Evolutionary conservation across 2,888 invertebrate genomes (phyloP), one percentile per base, ranked within the genome.

Genomic region (Ochropleura leucogaster): DNA sequence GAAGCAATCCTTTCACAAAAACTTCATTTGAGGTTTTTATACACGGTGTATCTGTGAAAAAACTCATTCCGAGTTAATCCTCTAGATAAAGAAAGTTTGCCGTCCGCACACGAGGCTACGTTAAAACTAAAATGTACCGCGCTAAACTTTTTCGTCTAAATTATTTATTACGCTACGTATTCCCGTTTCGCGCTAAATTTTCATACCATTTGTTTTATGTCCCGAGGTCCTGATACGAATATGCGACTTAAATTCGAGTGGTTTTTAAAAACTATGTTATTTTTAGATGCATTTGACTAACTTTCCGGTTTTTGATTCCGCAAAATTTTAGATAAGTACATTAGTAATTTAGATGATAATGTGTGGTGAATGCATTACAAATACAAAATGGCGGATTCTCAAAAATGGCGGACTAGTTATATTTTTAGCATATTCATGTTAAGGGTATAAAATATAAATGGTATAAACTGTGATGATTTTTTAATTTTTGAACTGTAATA

Each of bases 21-120:
- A 83, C 86, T 84, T 83, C 70, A 84, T 85, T 82, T 80, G 79
- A 76, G 74, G 83, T 79, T 84, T 84, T 77, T 76, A 75, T 87
- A 74, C 66, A 64, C 75, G 71, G 78, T 83, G 87, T 83, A 80
- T 85, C 83, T 78, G 89, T 88, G 89, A 90, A 91, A 92, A 93
- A 94, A 91, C 93, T 93, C 91, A 93, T 94, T 93, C 88, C 85
- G 88, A 86, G 89, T 89, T 90, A 93, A 93, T 92, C 93, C 93
- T 74, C 86, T 80, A 81, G 87, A 90, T 89, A 91, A 89, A 90
- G 89, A 89, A 92, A 93, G 87, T 91, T 92, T 82, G 59, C 53
- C 87, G 80, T 88, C 83, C 79, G 82, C 80, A 72, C 78, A 70
- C 85, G 89, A 59, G 89, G 88, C 90, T 81, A 77, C 81, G 77